Base-by-base conservation (phyloP, 2,888 invertebrate genomes). In the Cryptocephalus primarius region DNA sequence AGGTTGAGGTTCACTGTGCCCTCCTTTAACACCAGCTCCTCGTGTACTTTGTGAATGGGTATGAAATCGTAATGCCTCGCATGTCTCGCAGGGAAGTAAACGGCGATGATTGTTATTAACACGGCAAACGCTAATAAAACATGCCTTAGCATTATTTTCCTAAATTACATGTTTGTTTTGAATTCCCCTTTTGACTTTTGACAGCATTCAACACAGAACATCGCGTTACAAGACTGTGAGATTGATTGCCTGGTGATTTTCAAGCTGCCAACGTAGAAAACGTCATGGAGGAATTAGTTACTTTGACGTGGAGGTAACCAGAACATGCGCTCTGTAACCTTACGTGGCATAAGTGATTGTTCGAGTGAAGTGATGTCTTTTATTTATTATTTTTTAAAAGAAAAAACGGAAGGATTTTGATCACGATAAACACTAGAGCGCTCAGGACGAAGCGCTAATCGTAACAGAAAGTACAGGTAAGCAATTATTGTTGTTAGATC, bases 271-370 rank as follows among this genome's bases (percentile, higher is more conserved):
- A 22, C 22, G 6, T 22, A 22, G 6, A 6, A 22, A 22, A 22
- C 6, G 22, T 22, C 22, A 22, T 22, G 22, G 22, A 6, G 22
- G 22, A 22, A 22, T 22, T 59, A 45, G 59, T 58, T 57, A 63
- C 56, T 63, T 64, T 69, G 69, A 72, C 71, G 72, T 72, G 72
- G 70, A 70, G 60, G 65, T 66, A 62, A 65, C 63, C 56, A 64
- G 69, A 71, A 70, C 76, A 71, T 75, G 77, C 76, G 76, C 71
- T 68, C 59, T 71, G 61, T 65, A 62, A 65, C 75, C 75, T 77
- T 77, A 78, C 78, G 77, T 78, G 77, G 78, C 77, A 77, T 64
- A 76, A 65, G 58, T 54, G 55, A 59, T 56, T 58, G 55, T 57
- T 56, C 55, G 42, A 50, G 51, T 53, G 49, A 44, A 57, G 58